Base-by-base conservation (phyloP, 2,888 invertebrate genomes). In the Agapostemon virescens region DNA sequence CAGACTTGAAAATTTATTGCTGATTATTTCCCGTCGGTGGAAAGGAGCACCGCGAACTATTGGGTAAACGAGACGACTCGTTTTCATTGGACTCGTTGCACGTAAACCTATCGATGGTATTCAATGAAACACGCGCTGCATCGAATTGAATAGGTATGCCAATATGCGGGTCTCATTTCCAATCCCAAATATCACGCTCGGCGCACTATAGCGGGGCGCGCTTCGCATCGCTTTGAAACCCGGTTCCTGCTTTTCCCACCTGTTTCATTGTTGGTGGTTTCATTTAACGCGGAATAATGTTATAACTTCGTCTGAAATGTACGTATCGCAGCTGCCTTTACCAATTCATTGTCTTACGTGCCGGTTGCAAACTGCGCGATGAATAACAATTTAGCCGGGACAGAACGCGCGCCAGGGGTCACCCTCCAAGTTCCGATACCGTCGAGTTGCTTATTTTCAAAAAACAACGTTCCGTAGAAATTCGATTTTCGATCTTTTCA, bases 161-260 rank as follows among this genome's bases (percentile, higher is more conserved):
- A 86, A 86, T 85, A 83, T 71, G 80, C 80, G 76, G 81, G 72
- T 79, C 79, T 86, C 86, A 85, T 85, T 86, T 85, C 73, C 85
- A 81, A 84, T 84, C 81, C 77, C 64, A 79, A 83, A 83, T 81
- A 78, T 72, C 81, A 58, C 26, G 74, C 15, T 58, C 52, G 38
- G 40, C n/a, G 52, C 74, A 38, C 71, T 71, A 71, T 45, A 55
- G 52, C 45, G 61, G 61, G 61, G 6, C 42, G 68, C 68, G 33
- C 26, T 63, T 58, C 72, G 76, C 77, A 75, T 79, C 70, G 85
- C 83, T 85, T 83, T 83, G 75, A 77, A 80, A 68, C 71, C 61
- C 7, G 38, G 40, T 61, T 30, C 40, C 69, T 55, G 71, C 70
- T 69, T 78, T 77, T 69, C 52, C 61, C 69, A 71, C 64, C 75